Evolutionary conservation across 2,888 invertebrate genomes (phyloP).

Genomic region (Ornithoptera priamus): DNA sequence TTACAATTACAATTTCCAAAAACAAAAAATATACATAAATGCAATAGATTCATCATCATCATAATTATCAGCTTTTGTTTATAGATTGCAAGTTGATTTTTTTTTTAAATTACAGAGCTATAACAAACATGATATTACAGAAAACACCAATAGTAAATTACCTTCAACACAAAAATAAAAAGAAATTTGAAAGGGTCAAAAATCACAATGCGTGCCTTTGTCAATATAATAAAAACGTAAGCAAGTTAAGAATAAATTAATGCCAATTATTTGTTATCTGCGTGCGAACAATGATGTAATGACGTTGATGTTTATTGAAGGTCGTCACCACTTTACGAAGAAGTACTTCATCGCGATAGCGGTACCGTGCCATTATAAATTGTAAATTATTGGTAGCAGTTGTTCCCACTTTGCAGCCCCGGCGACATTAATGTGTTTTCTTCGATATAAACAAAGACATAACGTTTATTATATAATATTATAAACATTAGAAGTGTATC

Average conservation of each 20-base stretch:
- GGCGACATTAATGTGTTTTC: background rate
- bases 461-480: background rate
- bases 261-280: slow-evolving; percentile 33
- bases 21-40: background rate
- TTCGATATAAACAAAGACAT: background rate
- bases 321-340: slow-evolving; percentile 31
- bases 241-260: slow-evolving; percentile 13
- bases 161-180: background rate
- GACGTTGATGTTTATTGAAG: slow-evolving; percentile 40
- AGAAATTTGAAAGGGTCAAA: background rate
- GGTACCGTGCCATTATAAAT: slow-evolving; percentile 14
- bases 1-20: too few relatives aligned
- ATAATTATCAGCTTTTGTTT: too few relatives aligned
- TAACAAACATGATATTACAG: too few relatives aligned
- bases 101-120: background rate
- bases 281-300: slow-evolving; percentile 35
- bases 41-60: background rate
- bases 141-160: background rate
- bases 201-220: background rate
- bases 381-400: slow-evolving; percentile 10
- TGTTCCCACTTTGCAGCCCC: background rate
- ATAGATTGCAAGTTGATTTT: background rate
- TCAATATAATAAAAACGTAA: background rate
- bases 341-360: slow-evolving; percentile 21
- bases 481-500: background rate